A percentile compares a stretch with the other conserved stretches of the same genome.
Evolutionary conservation across 2,888 invertebrate genomes (phyloP).

Genomic region (Agonopterix arenella): DNA sequence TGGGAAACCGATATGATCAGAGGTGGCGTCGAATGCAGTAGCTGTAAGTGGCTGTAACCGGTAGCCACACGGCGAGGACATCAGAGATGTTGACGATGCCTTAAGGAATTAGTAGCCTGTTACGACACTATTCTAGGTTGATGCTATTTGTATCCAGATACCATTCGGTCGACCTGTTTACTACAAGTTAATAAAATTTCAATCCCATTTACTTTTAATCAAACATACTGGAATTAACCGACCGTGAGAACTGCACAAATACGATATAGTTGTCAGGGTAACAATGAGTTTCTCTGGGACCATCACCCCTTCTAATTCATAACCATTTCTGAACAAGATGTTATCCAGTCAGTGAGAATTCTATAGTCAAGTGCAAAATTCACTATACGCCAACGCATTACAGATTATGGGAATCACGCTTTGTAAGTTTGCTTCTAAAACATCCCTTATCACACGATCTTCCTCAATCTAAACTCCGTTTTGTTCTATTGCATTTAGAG

Average conservation of each 20-base stretch:
- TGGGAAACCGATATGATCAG: too few species aligned
- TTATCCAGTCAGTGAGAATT: constrained; percentile 41
- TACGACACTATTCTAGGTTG: too few species aligned
- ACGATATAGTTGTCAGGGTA: constrained; percentile 30
- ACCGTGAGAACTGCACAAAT: constrained; percentile 47
- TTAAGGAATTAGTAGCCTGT: too few species aligned
- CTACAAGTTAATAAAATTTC: constrained; percentile 20
- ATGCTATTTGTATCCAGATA: too few species aligned
- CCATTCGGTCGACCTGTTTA: too few species aligned
- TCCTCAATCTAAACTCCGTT: not conserved
- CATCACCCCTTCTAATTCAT: constrained; percentile 31
- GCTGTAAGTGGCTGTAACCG: too few species aligned
- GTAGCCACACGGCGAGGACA: too few species aligned
- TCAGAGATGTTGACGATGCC: too few species aligned
- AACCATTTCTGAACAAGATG: constrained; percentile 50
- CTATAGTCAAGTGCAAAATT: constrained; percentile 69
- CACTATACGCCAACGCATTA: constrained; percentile 49
- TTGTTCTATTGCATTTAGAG: constrained; percentile 6
- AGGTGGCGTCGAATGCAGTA: too few species aligned
- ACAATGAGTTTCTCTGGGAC: constrained; percentile 13
- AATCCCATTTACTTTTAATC: constrained; percentile 36
- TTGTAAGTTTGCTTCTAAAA: constrained; percentile 9
- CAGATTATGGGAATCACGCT: constrained; percentile 73
- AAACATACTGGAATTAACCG: constrained; percentile 11
- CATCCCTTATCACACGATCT: not conserved